phyloP scores from a whole-genome alignment of 2,113 vertebrate species.

The Sclerurus mexicanus region DNA sequence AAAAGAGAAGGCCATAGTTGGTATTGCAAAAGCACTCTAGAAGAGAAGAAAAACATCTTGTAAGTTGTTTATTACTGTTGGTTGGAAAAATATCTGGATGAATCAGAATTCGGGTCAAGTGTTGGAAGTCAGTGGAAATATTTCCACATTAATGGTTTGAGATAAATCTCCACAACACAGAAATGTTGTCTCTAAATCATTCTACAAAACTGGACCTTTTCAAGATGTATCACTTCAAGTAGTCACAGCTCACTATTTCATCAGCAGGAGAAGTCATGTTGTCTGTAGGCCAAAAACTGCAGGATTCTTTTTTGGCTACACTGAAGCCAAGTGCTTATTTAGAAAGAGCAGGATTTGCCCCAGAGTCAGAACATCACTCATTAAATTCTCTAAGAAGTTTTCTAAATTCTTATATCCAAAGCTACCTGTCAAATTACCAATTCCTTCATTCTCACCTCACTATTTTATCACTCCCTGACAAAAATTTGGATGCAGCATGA shows the following conservation, averaged over 20 bases:
- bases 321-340: background rate
- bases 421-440: background rate
- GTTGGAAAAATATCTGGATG: background rate
- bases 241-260: background rate
- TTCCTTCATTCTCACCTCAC: background rate
- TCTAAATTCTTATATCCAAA: background rate
- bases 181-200: background rate
- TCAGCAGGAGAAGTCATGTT: background rate
- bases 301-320: background rate
- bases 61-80: background rate
- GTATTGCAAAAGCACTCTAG: slow-evolving; percentile 91
- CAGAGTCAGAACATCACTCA: background rate
- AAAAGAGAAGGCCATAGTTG: slow-evolving; percentile 99
- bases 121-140: background rate
- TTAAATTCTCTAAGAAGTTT: background rate
- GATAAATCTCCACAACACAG: background rate
- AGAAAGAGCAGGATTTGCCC: background rate
- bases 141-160: background rate
- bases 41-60: slow-evolving; percentile 39
- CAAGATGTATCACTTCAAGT: background rate
- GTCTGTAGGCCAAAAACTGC: background rate
- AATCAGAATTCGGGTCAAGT: background rate
- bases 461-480: background rate
- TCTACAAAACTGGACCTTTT: background rate
- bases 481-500: background rate